phyloP scores from a whole-genome alignment of 2,113 vertebrate genomes.

The Lipotes vexillifer region DNA sequence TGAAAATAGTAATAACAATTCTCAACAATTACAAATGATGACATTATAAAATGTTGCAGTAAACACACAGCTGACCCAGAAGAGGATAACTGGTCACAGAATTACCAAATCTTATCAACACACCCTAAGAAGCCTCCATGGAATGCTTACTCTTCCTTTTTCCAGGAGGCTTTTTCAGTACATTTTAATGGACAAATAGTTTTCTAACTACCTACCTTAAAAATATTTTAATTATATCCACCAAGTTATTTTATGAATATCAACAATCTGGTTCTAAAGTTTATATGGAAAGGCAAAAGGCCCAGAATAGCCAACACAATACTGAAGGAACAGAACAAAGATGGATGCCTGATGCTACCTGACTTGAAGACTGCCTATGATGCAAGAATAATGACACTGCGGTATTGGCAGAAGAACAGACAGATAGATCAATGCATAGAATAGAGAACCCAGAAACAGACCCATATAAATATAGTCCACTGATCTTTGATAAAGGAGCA shows the following conservation, averaged over 20 bases:
- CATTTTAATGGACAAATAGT: neutral
- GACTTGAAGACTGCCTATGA: neutral
- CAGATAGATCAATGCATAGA: neutral
- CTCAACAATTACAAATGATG: neutral
- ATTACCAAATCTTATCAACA: neutral
- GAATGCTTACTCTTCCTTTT: neutral
- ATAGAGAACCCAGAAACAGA: neutral
- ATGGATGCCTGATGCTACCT: neutral
- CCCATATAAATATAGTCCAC: neutral
- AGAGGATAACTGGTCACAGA: neutral
- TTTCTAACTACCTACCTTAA: neutral
- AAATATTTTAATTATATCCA: neutral
- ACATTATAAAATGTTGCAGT: neutral
- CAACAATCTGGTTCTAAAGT: neutral
- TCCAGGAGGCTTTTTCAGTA: neutral
- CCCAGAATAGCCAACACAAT: neutral
- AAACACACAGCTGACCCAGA: neutral
- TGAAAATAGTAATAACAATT: neutral
- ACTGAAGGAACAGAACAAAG: neutral
- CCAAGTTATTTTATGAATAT: neutral
- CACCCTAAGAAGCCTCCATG: neutral
- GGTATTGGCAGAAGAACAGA: neutral
- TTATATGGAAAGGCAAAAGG: neutral
- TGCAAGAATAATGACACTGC: neutral
- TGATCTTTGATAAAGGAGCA: neutral